Evolutionary conservation across 2,888 invertebrate species (phyloP).

Genomic region (Drosophila mayaguana): DNA sequence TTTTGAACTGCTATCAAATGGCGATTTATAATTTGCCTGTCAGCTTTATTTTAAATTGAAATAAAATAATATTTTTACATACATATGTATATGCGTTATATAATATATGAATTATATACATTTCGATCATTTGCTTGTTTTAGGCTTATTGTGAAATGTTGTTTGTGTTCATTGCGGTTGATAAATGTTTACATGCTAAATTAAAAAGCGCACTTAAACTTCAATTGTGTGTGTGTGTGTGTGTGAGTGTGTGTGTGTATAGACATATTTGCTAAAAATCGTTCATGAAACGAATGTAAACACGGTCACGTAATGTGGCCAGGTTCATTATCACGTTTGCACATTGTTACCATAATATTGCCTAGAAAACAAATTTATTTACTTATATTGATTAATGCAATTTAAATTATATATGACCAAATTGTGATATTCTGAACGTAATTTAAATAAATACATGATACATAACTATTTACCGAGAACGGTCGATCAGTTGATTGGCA

Average conservation of each 20-base stretch:
- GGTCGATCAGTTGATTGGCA: constrained; percentile 2
- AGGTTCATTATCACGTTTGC: constrained; percentile 70
- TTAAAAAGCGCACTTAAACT: constrained; percentile 53
- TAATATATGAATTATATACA: neutral
- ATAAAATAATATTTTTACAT: constrained; percentile 1
- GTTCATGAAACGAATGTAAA: constrained; percentile 47
- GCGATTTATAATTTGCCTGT: constrained; percentile 18
- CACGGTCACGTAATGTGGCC: constrained; percentile 57
- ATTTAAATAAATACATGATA: constrained; percentile 35
- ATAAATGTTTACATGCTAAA: constrained; percentile 48
- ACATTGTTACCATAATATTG: constrained; percentile 54
- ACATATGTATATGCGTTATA: neutral
- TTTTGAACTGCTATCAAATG: constrained; percentile 22
- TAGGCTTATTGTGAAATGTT: constrained; percentile 53
- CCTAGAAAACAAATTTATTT: constrained; percentile 27
- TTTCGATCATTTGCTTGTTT: constrained; percentile 12
- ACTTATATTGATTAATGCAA: too few species aligned
- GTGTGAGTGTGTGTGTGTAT: neutral
- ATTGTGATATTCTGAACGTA: constrained; percentile 15
- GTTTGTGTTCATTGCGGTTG: constrained; percentile 18
- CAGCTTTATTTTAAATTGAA: constrained; percentile 13
- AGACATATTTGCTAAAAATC: constrained; percentile 42
- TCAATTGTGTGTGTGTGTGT: neutral
- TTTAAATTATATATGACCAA: constrained; percentile 44
- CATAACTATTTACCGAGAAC: constrained; percentile 12